These are phyloP conservation scores for Xestoiulus laeticollis DNA, from an alignment of 2,888 invertebrate species.

Conservation along the genomic window DNA sequence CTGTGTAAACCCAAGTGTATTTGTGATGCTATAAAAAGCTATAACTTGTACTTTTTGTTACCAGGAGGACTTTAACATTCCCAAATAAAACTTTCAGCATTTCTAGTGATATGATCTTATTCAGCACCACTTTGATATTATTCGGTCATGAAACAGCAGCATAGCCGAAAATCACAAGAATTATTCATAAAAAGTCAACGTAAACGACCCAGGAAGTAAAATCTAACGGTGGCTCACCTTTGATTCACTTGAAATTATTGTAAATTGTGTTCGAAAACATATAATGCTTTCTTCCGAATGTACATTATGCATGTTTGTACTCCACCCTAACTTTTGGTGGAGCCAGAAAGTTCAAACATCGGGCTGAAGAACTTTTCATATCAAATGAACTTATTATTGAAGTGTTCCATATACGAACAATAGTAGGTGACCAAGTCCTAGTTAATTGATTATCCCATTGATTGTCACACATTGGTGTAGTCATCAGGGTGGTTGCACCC, in stretches of 20 bases:
- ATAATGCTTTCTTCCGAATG: not conserved
- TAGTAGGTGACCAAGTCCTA: not conserved
- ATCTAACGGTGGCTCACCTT: no score
- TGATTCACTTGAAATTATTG: not conserved
- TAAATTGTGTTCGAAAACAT: not conserved
- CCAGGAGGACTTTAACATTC: not conserved
- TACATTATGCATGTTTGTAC: not conserved
- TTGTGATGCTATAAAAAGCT: no score
- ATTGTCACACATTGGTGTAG: not conserved
- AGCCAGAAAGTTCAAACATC: not conserved
- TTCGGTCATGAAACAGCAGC: not conserved
- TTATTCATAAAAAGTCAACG: not conserved
- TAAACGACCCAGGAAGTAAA: constrained; percentile 11
- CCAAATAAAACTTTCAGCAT: no score
- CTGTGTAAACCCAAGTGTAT: no score
- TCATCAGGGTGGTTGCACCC: not conserved
- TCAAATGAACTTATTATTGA: not conserved
- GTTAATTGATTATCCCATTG: not conserved
- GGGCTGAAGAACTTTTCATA: constrained; percentile 8
- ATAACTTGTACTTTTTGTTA: no score
- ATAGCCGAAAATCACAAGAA: constrained; percentile 2
- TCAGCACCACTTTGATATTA: not conserved
- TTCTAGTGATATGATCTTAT: not conserved
- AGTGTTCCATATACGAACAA: not conserved
- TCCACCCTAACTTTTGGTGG: not conserved